Base-by-base conservation (phyloP, 2,888 invertebrate genomes). In the Polydesmus complanatus region DNA sequence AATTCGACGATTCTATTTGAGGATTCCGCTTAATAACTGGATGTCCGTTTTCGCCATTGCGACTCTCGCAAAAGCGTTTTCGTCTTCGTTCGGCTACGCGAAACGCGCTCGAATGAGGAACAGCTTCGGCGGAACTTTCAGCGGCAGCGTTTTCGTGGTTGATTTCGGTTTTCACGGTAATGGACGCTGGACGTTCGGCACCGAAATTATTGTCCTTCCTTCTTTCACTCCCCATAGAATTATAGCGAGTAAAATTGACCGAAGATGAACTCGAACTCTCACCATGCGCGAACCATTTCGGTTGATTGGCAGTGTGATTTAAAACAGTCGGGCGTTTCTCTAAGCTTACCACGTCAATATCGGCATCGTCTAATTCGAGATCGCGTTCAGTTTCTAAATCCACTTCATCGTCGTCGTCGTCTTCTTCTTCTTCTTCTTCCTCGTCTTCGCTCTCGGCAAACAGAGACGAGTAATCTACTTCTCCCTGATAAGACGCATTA, bases 401-500 rank as follows among this genome's bases (percentile, higher is more conserved):
- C 5, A 14, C 52, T 27, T 60, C 60, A 21, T 60, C 60, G 21
- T 62, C 62, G 19, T 60, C 60, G 3, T 60, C 60, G 27, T 60
- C 62, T n/a, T n/a, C n/a, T 37, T 37, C 37, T 37, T 37, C 37
- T 8, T 8, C 37, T 8, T 37, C 37, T 5, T 51, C 52, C 23
- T 60, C 60, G 19, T 60, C 60, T 18, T 62, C 62, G 19, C 62
- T 62, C 14, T 60, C 60, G 27, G 62, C 62, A 56, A 62, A 62
- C 49, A 62, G 51, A 5, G 62, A 62, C 19, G 51, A 52, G 18
- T 56, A 60, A 55, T 62, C 62, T 57, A 60, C 54, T 27, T 50
- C 26, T 58, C 61, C 61, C 27, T 57, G 60, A 22, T 53, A 21
- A 26, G 53, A 22, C 19, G 50, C 27, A 22, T 57, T 47, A 19